phyloP scores from a whole-genome alignment of 1,140 invertebrate genomes.

The Liolophura sinensis region DNA sequence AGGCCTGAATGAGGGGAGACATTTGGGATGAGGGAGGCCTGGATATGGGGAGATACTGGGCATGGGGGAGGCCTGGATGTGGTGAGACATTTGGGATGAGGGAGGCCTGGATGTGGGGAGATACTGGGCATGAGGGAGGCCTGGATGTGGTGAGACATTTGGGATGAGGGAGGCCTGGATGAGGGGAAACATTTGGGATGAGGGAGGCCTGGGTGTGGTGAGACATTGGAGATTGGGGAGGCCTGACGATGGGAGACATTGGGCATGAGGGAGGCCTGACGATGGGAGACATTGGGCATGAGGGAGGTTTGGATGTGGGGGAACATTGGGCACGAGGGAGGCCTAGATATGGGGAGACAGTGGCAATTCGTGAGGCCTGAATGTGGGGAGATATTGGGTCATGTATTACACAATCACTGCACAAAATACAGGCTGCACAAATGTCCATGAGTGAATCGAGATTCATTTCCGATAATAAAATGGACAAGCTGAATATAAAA shows the following conservation, averaged over 20 bases:
- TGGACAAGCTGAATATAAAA: too few species aligned
- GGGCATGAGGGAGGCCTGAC: not conserved
- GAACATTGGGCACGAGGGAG: too few species aligned
- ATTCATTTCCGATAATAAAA: too few species aligned
- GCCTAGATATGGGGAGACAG: too few species aligned
- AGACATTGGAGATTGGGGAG: slow-evolving; percentile 1
- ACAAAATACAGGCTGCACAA: too few species aligned
- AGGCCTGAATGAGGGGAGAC: too few species aligned
- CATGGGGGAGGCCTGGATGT: not conserved
- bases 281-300: not conserved
- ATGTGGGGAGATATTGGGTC: too few species aligned
- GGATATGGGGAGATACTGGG: too few species aligned
- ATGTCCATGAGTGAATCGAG: too few species aligned
- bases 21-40: not conserved
- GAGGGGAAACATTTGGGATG: not conserved
- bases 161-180: not conserved
- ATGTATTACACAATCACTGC: too few species aligned
- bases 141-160: not conserved
- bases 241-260: not conserved
- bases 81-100: not conserved
- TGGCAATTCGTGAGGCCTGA: too few species aligned
- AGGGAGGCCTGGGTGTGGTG: not conserved
- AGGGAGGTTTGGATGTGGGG: not conserved
- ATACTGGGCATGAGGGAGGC: not conserved
- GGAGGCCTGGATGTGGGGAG: not conserved